Percentiles rank a stretch among this genome's conserved stretches.
Conservation (phyloP, 2,113 vertebrate species). For the Oxygymnocypris stewartii region DNA sequence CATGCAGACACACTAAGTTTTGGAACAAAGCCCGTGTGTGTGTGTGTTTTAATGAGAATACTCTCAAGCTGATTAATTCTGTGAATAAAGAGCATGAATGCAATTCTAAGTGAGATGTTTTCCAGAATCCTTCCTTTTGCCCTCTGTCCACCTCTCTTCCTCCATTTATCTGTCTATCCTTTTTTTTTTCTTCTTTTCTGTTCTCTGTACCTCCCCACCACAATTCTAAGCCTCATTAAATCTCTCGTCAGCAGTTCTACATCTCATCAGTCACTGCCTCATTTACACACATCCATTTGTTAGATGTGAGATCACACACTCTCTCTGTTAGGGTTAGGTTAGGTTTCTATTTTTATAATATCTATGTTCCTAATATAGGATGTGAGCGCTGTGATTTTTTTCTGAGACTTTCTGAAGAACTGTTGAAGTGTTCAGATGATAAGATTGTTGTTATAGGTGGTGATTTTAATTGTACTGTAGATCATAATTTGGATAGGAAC, state of each 20-base stretch:
- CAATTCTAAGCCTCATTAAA: constrained; percentile 45
- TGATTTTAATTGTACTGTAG: too few species aligned
- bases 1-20: neutral
- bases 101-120: constrained; percentile 19
- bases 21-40: neutral
- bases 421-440: too few species aligned
- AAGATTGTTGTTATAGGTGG: too few species aligned
- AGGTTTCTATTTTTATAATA: too few species aligned
- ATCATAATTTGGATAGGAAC: too few species aligned
- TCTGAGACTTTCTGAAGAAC: too few species aligned
- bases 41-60: constrained; percentile 6
- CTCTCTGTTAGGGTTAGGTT: too few species aligned
- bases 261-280: constrained; percentile 45
- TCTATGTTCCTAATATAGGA: too few species aligned
- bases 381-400: too few species aligned
- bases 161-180: neutral
- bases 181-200: neutral
- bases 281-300: constrained; percentile 47
- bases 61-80: neutral
- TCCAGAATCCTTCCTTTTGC: neutral
- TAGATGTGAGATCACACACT: neutral
- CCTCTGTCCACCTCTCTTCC: neutral
- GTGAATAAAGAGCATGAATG: constrained; percentile 1
- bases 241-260: constrained; percentile 33
- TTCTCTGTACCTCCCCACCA: neutral